phyloP scores from a whole-genome alignment of 2,888 invertebrate genomes.

The Agriopis marginaria region DNA sequence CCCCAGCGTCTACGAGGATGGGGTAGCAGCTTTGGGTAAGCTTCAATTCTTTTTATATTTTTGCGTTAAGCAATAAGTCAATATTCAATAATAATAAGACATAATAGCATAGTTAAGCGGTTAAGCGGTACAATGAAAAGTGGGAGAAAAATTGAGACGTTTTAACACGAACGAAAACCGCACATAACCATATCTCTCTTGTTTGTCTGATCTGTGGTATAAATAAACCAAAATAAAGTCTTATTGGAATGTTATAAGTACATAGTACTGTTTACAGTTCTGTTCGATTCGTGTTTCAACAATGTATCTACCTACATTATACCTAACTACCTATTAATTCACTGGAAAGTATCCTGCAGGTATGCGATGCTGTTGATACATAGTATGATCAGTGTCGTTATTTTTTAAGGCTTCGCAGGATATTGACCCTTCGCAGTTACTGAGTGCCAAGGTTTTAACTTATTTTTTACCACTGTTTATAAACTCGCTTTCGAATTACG shows the following conservation, averaged over 20 bases:
- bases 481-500: too few species aligned
- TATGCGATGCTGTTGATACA: neutral
- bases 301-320: neutral
- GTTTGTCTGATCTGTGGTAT: too few species aligned
- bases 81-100: too few species aligned
- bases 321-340: neutral
- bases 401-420: neutral
- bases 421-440: neutral
- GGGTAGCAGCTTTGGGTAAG: conserved; percentile 88
- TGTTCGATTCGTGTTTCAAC: neutral
- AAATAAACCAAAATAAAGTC: too few species aligned
- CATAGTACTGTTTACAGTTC: too few species aligned
- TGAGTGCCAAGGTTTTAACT: neutral
- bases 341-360: neutral
- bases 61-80: too few species aligned
- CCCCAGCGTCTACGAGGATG: conserved; percentile 89
- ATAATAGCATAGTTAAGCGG: too few species aligned
- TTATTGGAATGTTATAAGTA: too few species aligned
- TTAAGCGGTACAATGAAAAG: too few species aligned
- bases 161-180: too few species aligned
- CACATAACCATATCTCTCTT: too few species aligned
- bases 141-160: too few species aligned
- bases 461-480: neutral
- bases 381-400: neutral
- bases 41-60: neutral